A percentile compares a stretch with the other conserved stretches of the same genome.
Conservation (phyloP, 2,888 invertebrate species). For the Maniola hyperantus region DNA sequence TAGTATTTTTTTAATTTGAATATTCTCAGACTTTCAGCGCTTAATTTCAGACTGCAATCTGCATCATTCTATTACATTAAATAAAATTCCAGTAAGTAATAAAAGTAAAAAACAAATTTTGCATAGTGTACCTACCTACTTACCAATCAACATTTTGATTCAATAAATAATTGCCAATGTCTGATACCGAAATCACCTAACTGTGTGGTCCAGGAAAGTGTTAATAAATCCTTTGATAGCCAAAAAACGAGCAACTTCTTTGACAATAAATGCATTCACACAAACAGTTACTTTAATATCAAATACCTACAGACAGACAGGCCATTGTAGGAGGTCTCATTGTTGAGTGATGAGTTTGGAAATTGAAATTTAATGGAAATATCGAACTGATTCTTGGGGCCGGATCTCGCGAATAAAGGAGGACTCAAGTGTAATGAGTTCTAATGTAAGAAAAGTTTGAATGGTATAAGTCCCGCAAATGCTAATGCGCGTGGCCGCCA, state of each 20-base stretch:
- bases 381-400: constrained; percentile 64
- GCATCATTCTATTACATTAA: neutral
- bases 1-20: no score
- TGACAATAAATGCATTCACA: constrained; percentile 37
- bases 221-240: constrained; percentile 11
- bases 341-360: constrained; percentile 64
- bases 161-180: constrained; percentile 10
- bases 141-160: constrained; percentile 9
- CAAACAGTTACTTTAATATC: constrained; percentile 39
- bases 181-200: no score
- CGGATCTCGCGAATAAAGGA: constrained; percentile 56
- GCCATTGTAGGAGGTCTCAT: constrained; percentile 50
- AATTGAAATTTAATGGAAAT: constrained; percentile 75
- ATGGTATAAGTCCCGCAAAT: no score
- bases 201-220: neutral
- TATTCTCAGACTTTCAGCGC: no score
- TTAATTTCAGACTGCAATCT: neutral
- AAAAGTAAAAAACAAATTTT: neutral
- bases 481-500: no score
- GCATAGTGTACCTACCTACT: no score
- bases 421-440: constrained; percentile 52
- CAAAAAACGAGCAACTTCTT: constrained; percentile 17
- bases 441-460: constrained; percentile 32
- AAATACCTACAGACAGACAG: constrained; percentile 50
- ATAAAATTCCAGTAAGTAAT: neutral